phyloP scores from a whole-genome alignment of 1,140 invertebrate species.

The Ostrea edulis region DNA sequence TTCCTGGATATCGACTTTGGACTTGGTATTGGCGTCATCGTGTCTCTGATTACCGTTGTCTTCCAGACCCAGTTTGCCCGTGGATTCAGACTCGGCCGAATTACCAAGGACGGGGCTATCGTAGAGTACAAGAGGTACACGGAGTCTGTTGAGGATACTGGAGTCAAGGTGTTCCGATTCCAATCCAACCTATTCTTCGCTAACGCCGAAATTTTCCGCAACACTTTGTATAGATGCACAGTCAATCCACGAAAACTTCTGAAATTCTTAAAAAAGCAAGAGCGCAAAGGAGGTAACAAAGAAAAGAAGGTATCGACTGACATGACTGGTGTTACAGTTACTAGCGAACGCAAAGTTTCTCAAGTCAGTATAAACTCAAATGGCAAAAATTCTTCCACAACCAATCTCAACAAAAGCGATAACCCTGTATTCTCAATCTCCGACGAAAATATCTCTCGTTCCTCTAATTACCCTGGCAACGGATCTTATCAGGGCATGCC shows the following conservation, averaged over 20 bases:
- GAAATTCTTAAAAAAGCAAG: constrained; percentile 73
- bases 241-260: constrained; percentile 71
- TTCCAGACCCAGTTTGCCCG: constrained; percentile 75
- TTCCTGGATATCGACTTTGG: constrained; percentile 76
- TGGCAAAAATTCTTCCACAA: constrained; percentile 38
- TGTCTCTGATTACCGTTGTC: constrained; percentile 74
- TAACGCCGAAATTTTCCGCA: constrained; percentile 80
- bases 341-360: constrained; percentile 43
- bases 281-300: constrained; percentile 56
- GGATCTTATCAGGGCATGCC: constrained; percentile 18
- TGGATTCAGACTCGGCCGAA: constrained; percentile 70
- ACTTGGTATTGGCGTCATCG: constrained; percentile 73
- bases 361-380: constrained; percentile 49
- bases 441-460: constrained; percentile 53
- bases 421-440: constrained; percentile 58
- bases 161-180: constrained; percentile 80
- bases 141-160: constrained; percentile 73
- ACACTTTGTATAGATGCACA: constrained; percentile 69
- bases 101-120: constrained; percentile 64
- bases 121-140: constrained; percentile 67
- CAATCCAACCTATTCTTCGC: constrained; percentile 80
- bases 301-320: constrained; percentile 39
- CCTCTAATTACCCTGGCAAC: constrained; percentile 21
- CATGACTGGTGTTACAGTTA: constrained; percentile 43
- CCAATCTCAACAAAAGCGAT: constrained; percentile 58